phyloP scores from a whole-genome alignment of 2,113 vertebrate species.

The rabbit (Oryctolagus cuniculus) region DNA sequence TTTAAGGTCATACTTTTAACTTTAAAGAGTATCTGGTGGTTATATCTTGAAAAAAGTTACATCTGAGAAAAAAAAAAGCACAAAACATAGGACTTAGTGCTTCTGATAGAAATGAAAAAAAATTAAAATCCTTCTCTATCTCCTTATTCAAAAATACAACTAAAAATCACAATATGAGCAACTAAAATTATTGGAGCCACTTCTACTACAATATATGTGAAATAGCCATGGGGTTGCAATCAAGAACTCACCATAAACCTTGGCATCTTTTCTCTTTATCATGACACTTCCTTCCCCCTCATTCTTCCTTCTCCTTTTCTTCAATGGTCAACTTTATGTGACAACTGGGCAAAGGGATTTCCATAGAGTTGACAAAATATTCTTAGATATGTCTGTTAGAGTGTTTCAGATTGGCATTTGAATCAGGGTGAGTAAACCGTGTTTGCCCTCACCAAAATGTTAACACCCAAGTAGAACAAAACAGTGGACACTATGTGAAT shows the following conservation, averaged over 20 bases:
- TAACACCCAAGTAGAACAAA: too few species aligned
- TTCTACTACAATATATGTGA: accelerated
- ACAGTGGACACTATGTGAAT: too few species aligned
- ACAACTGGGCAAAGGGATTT: not conserved
- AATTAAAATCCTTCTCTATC: not conserved
- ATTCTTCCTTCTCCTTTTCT: not conserved
- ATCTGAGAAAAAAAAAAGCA: not conserved
- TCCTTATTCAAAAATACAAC: not conserved
- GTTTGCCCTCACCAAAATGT: too few species aligned
- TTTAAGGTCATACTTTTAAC: not conserved
- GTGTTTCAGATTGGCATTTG: too few species aligned
- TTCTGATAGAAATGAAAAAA: not conserved
- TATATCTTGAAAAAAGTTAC: not conserved
- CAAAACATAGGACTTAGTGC: not conserved
- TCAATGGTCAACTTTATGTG: not conserved
- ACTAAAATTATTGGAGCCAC: too few species aligned
- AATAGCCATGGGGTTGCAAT: not conserved
- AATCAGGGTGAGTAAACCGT: too few species aligned
- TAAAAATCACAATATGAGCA: too few species aligned
- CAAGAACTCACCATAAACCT: not conserved
- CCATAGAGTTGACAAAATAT: too few species aligned
- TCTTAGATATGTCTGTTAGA: too few species aligned
- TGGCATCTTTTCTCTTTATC: not conserved
- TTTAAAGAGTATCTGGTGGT: not conserved
- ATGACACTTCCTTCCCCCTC: accelerated